Evolutionary conservation across 2,888 invertebrate genomes (phyloP).

Genomic region (Andrena chrysosceles): DNA sequence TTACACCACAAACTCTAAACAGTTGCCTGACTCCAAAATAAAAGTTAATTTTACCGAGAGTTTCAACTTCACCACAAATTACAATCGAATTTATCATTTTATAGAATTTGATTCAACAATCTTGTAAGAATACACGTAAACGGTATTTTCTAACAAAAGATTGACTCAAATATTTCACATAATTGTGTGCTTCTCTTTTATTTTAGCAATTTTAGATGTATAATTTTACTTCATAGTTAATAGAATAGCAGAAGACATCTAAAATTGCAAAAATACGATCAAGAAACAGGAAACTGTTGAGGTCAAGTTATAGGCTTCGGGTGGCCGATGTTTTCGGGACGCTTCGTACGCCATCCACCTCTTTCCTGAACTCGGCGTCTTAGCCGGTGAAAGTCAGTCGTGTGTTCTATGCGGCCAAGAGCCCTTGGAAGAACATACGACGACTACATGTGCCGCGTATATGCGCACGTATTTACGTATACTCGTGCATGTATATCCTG

Average conservation of each 20-base stretch:
- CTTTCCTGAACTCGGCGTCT: constrained; percentile 56
- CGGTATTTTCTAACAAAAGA: background rate
- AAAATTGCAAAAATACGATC: constrained; percentile 12
- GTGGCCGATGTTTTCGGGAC: constrained; percentile 58
- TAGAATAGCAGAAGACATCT: background rate
- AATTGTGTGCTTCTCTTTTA: background rate
- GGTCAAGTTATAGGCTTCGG: constrained; percentile 9
- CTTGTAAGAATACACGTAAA: background rate
- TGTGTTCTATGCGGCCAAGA: constrained; percentile 60
- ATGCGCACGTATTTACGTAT: constrained; percentile 13
- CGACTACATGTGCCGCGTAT: constrained; percentile 16
- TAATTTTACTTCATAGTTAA: background rate
- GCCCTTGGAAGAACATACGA: constrained; percentile 56
- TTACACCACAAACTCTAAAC: background rate
- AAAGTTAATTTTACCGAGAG: background rate
- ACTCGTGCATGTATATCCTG: constrained; percentile 28
- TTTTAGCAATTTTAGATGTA: background rate
- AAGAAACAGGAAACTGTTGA: constrained; percentile 23
- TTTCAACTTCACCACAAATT: background rate
- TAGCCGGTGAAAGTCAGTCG: constrained; percentile 76
- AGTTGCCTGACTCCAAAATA: background rate
- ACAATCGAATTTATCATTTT: background rate
- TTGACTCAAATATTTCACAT: background rate
- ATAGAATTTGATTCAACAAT: background rate
- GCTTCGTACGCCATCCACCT: constrained; percentile 32